phyloP scores from a whole-genome alignment of 1,140 invertebrate genomes.

The Macrotrachela quadricornifera region DNA sequence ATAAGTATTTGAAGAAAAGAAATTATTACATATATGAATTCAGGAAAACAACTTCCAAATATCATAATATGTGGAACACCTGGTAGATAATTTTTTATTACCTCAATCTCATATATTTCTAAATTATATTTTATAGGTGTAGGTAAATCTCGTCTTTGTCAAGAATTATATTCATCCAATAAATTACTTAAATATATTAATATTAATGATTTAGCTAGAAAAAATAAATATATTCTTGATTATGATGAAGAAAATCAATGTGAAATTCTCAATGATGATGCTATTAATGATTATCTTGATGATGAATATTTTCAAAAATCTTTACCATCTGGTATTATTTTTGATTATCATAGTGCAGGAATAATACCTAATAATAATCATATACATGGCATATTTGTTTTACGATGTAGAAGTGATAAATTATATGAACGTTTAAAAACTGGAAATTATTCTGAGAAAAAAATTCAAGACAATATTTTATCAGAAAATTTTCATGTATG shows the following conservation, averaged over 20 bases:
- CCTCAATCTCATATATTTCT: slow-evolving; percentile 33
- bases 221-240: slow-evolving; percentile 53
- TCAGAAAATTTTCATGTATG: slow-evolving; percentile 92
- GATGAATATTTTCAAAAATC: slow-evolving; percentile 45
- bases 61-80: slow-evolving; percentile 49
- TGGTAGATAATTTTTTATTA: slow-evolving; percentile 52
- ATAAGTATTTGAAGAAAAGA: too few relatives aligned
- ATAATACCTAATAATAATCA: slow-evolving; percentile 75
- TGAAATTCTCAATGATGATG: slow-evolving; percentile 74
- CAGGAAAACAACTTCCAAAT: slow-evolving; percentile 11
- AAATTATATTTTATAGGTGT: too few relatives aligned
- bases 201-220: slow-evolving; percentile 67
- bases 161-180: slow-evolving; percentile 43
- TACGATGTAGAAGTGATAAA: slow-evolving; percentile 61
- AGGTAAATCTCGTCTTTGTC: background rate
- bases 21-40: too few relatives aligned
- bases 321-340: slow-evolving; percentile 45
- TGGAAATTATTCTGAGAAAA: slow-evolving; percentile 65
- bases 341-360: slow-evolving; percentile 87
- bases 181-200: slow-evolving; percentile 53
- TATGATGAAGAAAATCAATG: slow-evolving; percentile 66
- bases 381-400: slow-evolving; percentile 84
- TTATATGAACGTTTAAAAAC: slow-evolving; percentile 61
- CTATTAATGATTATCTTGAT: slow-evolving; percentile 68
- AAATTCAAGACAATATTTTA: slow-evolving; percentile 73